Conservation (phyloP, 2,797 vertebrate genomes). For the Esox masquinongy region DNA sequence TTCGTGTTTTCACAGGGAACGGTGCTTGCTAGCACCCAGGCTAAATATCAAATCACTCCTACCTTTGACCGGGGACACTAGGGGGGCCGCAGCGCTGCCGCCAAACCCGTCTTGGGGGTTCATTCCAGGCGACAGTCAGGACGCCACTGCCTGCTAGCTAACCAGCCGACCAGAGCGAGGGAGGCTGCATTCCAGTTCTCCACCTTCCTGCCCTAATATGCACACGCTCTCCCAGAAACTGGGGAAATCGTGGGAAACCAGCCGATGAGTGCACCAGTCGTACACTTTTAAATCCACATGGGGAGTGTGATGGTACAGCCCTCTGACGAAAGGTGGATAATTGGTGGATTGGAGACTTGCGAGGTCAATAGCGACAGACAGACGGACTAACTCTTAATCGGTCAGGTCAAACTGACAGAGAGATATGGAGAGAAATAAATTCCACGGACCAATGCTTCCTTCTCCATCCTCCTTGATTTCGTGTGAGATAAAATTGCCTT, state of each 20-base stretch:
- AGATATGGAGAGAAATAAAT: conserved; percentile 8
- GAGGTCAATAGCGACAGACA: too few species aligned
- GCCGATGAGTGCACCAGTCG: neutral
- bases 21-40: neutral
- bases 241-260: neutral
- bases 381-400: conserved; percentile 47
- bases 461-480: too few species aligned
- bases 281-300: neutral
- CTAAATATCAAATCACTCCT: neutral
- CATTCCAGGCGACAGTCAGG: conserved; percentile 17
- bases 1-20: neutral
- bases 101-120: neutral
- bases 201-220: too few species aligned
- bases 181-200: neutral
- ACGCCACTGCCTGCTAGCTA: neutral
- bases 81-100: too few species aligned
- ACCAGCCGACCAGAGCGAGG: conserved; percentile 1
- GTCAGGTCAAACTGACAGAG: conserved; percentile 58
- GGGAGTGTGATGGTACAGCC: too few species aligned
- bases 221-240: neutral
- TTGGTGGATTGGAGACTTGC: too few species aligned
- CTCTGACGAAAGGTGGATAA: too few species aligned
- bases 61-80: neutral
- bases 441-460: neutral
- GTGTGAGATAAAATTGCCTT: too few species aligned